Conservation (phyloP, 2,797 vertebrate genomes). For the Stomatorhinus walkeri region DNA sequence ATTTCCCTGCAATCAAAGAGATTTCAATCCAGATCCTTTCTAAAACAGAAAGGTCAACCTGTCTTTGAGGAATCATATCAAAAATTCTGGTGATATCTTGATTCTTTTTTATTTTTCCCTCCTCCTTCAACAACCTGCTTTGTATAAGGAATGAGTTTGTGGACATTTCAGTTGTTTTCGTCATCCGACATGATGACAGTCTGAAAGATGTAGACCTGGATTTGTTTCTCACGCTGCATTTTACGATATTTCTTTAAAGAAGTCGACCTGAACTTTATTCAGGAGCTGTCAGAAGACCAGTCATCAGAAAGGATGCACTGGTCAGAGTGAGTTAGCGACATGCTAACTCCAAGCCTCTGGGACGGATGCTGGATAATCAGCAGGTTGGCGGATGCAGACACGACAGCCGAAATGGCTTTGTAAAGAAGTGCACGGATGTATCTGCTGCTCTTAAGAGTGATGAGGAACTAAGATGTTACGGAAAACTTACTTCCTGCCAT, state of each 20-base stretch:
- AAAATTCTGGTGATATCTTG: background rate
- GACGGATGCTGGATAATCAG: background rate
- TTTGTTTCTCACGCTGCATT: background rate
- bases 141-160: background rate
- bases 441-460: background rate
- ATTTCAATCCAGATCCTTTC: conserved; percentile 3
- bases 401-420: background rate
- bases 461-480: background rate
- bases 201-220: background rate
- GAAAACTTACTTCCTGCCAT: background rate
- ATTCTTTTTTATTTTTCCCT: background rate
- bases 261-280: background rate
- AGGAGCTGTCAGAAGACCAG: background rate
- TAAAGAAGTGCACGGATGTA: background rate
- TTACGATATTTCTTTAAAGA: background rate
- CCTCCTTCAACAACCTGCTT: background rate
- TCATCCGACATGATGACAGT: background rate
- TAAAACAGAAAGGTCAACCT: conserved; percentile 15
- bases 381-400: background rate
- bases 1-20: conserved; percentile 17
- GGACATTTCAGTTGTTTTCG: conserved; percentile 12
- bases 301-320: background rate
- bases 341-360: background rate
- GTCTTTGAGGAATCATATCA: conserved; percentile 17
- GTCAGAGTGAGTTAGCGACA: background rate